Conservation (phyloP, 2,113 vertebrate species). For the Bos javanicus region DNA sequence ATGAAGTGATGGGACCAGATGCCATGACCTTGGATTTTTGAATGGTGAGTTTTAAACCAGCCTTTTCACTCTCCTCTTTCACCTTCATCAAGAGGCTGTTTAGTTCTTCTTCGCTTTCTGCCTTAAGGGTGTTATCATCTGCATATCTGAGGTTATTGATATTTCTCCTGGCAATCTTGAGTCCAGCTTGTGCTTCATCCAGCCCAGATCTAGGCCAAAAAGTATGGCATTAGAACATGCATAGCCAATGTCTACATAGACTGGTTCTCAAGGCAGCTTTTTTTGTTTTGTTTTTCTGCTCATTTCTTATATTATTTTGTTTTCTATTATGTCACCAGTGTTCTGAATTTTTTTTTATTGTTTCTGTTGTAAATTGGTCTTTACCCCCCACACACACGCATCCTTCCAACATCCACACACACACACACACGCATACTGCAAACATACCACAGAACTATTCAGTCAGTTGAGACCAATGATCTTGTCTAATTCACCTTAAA, state of each 20-base stretch:
- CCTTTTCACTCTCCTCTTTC: background rate
- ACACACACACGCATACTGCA: fast-evolving
- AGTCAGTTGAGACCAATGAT: background rate
- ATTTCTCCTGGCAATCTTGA: background rate
- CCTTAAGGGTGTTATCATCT: background rate
- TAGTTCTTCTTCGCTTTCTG: background rate
- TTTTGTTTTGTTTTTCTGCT: background rate
- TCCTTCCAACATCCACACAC: background rate
- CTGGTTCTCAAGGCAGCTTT: background rate
- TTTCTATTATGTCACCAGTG: background rate
- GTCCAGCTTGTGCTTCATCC: background rate
- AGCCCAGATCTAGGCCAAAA: background rate
- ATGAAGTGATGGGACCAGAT: background rate
- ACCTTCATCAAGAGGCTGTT: background rate
- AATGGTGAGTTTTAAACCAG: background rate
- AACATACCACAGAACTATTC: background rate
- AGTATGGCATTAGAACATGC: background rate
- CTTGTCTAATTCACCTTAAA: background rate
- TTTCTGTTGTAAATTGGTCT: background rate
- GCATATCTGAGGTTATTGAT: background rate
- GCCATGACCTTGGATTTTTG: background rate
- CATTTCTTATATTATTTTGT: background rate
- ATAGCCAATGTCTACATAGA: background rate
- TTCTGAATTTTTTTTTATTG: background rate
- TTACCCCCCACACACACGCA: fast-evolving